Evolutionary conservation across 1,140 invertebrate species (phyloP).

Genomic region (Heliconius hewitsoni): DNA sequence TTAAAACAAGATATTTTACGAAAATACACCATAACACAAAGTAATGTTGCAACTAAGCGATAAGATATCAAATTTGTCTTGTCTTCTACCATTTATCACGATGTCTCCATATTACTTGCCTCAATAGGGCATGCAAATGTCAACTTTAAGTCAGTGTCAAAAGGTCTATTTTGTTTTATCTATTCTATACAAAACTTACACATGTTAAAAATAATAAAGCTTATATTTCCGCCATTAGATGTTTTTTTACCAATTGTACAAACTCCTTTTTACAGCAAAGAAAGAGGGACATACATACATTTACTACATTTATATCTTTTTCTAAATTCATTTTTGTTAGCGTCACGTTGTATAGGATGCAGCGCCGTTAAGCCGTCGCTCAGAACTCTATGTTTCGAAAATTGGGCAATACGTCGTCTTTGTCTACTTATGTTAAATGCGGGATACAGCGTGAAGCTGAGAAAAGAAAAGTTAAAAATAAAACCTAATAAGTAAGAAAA

Average conservation of each 20-base stretch:
- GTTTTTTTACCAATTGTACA: background rate
- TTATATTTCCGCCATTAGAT: background rate
- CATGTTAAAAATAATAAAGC: background rate
- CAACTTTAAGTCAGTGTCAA: background rate
- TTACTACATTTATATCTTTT: background rate
- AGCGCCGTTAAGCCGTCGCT: no score
- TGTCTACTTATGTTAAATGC: no score
- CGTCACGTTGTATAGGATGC: no score
- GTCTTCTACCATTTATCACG: constrained; percentile 19
- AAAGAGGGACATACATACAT: background rate
- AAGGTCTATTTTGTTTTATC: background rate
- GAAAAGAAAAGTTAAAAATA: no score
- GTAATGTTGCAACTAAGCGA: constrained; percentile 23
- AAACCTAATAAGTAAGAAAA: no score
- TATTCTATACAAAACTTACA: background rate
- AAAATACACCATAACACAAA: constrained; percentile 17
- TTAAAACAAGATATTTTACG: background rate
- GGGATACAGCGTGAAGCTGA: no score
- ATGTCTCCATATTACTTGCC: constrained; percentile 7
- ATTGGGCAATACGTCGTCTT: no score
- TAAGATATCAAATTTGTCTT: constrained; percentile 27
- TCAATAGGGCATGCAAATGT: background rate
- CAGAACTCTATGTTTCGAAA: no score
- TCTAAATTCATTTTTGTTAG: no score
- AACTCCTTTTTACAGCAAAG: background rate